These are phyloP conservation scores for Dasyprocta punctata DNA, from an alignment of 2,113 vertebrate genomes.

Conservation along the genomic window DNA sequence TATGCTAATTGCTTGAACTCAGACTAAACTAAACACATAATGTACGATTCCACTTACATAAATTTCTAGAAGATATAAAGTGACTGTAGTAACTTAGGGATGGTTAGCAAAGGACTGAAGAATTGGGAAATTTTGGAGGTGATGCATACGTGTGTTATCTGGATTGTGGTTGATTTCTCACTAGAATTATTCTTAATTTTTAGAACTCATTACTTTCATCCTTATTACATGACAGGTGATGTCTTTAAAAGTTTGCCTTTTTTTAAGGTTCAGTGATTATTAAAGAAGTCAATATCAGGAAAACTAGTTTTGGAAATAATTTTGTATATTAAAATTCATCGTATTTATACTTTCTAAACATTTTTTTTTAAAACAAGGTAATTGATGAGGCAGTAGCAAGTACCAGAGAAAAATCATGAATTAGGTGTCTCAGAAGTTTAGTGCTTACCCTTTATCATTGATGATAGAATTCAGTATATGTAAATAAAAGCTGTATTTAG, in stretches of 20 bases:
- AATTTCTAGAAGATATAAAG: neutral
- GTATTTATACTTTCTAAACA: neutral
- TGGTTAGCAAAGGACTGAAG: neutral
- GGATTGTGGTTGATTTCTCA: neutral
- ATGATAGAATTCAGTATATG: neutral
- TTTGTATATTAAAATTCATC: constrained; percentile 17
- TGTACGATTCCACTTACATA: neutral
- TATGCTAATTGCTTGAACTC: neutral
- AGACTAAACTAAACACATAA: neutral
- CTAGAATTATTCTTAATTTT: constrained; percentile 34
- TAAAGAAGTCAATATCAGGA: neutral
- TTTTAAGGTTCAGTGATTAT: neutral
- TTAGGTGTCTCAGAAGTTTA: constrained; percentile 23
- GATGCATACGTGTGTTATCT: neutral
- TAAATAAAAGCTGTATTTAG: neutral
- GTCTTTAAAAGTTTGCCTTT: neutral
- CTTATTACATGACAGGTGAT: neutral
- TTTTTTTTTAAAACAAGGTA: neutral
- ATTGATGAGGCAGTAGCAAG: neutral
- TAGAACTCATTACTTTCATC: neutral
- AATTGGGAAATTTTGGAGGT: neutral
- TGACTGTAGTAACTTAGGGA: neutral
- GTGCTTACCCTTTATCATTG: neutral
- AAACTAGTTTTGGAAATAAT: constrained; percentile 14
- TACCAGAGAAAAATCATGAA: neutral